phyloP scores from a whole-genome alignment of 2,113 vertebrate genomes.

The Podarcis cretensis region DNA sequence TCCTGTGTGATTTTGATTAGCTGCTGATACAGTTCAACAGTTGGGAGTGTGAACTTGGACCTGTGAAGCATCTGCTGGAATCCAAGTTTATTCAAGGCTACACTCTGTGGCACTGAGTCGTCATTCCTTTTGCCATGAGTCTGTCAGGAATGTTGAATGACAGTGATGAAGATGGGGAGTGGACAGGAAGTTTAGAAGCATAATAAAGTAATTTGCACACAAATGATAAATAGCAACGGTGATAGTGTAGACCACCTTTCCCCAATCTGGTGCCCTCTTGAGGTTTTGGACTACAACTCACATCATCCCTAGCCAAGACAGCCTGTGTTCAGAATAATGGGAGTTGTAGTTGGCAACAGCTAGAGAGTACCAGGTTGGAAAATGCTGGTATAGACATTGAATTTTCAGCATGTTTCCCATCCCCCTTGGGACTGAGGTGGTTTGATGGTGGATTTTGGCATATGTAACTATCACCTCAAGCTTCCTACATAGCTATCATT shows the following conservation, averaged over 20 bases:
- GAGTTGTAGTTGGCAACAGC: too few species aligned
- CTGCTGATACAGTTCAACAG: too few species aligned
- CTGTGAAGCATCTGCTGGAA: neutral
- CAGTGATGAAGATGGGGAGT: neutral
- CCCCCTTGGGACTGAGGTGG: too few species aligned
- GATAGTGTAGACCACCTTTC: neutral
- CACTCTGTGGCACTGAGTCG: neutral
- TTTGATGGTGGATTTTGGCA: too few species aligned
- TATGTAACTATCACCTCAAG: too few species aligned
- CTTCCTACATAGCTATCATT: too few species aligned
- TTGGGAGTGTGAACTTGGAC: neutral
- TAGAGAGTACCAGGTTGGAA: too few species aligned
- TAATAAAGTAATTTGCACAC: neutral
- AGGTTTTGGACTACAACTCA: neutral
- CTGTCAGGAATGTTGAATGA: neutral
- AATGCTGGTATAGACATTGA: too few species aligned
- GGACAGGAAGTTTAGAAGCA: neutral
- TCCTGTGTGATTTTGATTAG: neutral
- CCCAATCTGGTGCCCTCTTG: neutral
- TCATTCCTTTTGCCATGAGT: neutral
- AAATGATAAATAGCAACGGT: neutral
- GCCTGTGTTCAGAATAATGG: neutral
- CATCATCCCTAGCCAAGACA: neutral
- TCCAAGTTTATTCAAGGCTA: neutral
- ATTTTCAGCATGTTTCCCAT: too few species aligned